Evolutionary conservation across 2,797 vertebrate genomes (phyloP), one percentile per base, ranked within the genome.

Genomic region (Potorous gilbertii): DNA sequence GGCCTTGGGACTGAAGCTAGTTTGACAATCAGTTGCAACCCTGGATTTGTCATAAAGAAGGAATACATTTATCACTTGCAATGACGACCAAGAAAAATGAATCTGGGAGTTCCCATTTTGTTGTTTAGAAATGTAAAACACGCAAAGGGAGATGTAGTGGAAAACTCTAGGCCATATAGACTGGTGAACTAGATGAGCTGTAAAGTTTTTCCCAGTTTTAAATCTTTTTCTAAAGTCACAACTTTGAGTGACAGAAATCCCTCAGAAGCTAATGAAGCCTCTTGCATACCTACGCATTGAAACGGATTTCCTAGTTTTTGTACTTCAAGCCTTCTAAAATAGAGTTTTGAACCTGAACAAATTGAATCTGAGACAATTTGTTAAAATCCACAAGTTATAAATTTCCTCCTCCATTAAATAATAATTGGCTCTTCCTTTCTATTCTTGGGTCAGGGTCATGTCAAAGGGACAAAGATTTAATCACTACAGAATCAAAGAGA

Each of bases 11-110:
- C 92, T 31, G 31, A 93, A 97, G 89, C 16, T 0, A 91, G 56
- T 56, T n/a, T 93, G 92, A 90, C 56, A 91, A 31, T 93, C 94
- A 97, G 27, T 94, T 55, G 90, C 29, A 54, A 6, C 52, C 81
- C 34, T 90, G 96, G 95, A 90, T 18, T 93, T 94, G 59, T 95
- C 93, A 91, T n/a, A 94, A 97, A 93, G 90, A 90, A 92, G 91
- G 92, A 93, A 54, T 1, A 34, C 2, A 57, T 90, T 34, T 91
- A 93, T 92, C 9, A 29, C 29, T 13, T 94, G 92, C 56, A 54
- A 62, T 0, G 46, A 56, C 87, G 97, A 96, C 94, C 10, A 87
- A n/a, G 9, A 96, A 97, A 97, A 97, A 94, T 4, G 0, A 52
- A 40, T 13, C 0, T 52, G 18, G 12, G 59, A 96, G 13, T 2